phyloP scores from a whole-genome alignment of 2,888 invertebrate genomes.

The Muscina levida region DNA sequence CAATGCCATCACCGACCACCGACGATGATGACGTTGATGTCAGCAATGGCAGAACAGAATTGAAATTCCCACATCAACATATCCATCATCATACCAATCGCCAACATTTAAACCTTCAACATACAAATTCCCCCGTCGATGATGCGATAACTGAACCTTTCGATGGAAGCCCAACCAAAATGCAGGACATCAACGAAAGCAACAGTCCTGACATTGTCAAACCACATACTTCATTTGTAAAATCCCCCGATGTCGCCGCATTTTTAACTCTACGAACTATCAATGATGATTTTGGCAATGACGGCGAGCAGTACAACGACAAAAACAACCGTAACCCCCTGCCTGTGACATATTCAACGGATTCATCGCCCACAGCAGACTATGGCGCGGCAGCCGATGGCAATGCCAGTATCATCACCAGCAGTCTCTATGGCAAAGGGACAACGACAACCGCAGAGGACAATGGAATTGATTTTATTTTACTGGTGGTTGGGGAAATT shows the following conservation, averaged over 20 bases:
- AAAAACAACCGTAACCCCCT: constrained; percentile 21
- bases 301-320: neutral
- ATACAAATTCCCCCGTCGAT: neutral
- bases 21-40: neutral
- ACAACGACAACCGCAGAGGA: constrained; percentile 22
- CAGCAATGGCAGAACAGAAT: neutral
- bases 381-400: neutral
- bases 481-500: constrained; percentile 72
- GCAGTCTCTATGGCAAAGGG: constrained; percentile 22
- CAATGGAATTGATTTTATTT: constrained; percentile 64
- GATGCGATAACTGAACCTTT: constrained; percentile 1
- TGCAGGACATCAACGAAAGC: constrained; percentile 2
- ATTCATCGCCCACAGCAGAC: neutral
- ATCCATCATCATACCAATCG: neutral
- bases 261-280: constrained; percentile 7
- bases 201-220: constrained; percentile 25
- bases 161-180: neutral
- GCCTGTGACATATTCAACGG: neutral
- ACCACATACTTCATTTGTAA: neutral
- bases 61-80: constrained; percentile 19
- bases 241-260: neutral
- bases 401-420: neutral
- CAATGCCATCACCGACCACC: constrained; percentile 37
- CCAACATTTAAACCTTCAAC: neutral
- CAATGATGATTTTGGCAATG: neutral